These are phyloP conservation scores for Numida meleagris DNA, from an alignment of 2,113 vertebrate genomes.

Conservation along the genomic window DNA sequence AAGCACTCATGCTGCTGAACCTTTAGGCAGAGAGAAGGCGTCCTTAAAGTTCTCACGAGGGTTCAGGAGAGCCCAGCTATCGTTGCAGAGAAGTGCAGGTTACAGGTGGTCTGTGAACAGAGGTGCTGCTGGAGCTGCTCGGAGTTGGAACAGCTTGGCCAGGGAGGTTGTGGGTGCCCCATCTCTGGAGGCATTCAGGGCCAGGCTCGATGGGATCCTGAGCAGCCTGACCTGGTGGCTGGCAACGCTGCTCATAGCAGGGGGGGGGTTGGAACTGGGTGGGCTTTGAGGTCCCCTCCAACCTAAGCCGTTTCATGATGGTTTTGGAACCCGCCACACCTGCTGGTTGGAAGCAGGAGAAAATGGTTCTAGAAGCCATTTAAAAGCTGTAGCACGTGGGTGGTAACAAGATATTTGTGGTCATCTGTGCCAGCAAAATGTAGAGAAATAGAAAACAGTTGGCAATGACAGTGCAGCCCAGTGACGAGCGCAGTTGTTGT, in stretches of 20 bases:
- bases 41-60: background rate
- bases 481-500: accelerated
- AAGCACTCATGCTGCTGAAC: background rate
- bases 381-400: background rate
- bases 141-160: too few relatives aligned
- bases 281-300: too few relatives aligned
- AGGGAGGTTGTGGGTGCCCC: too few relatives aligned
- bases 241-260: too few relatives aligned
- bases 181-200: too few relatives aligned
- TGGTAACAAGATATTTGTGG: background rate
- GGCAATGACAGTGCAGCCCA: accelerated
- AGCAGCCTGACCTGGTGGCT: too few relatives aligned
- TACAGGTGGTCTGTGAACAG: background rate
- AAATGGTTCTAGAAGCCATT: background rate
- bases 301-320: too few relatives aligned
- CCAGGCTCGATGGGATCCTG: too few relatives aligned
- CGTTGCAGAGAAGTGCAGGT: background rate
- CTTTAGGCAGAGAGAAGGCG: background rate
- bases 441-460: accelerated
- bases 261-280: too few relatives aligned
- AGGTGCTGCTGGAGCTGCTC: background rate
- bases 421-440: background rate
- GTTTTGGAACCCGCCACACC: background rate
- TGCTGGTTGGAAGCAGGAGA: background rate
- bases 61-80: background rate